Percentiles rank a stretch among this genome's conserved stretches.
phyloP scores from a whole-genome alignment of 2,888 invertebrate genomes.

The Scaptomyza reducta region DNA sequence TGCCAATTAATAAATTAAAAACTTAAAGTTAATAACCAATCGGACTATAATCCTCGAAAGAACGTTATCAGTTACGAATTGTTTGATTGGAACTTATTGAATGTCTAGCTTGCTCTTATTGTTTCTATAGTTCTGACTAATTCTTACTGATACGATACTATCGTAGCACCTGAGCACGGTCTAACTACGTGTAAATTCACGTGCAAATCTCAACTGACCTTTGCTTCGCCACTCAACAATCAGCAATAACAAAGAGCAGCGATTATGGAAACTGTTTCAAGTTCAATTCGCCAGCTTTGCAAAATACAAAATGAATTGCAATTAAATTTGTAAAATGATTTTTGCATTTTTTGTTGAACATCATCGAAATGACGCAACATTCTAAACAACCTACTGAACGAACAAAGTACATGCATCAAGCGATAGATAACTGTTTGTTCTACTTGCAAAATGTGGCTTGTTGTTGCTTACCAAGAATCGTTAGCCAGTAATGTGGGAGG shows the following conservation, averaged over 20 bases:
- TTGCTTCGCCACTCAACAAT: constrained; percentile 4
- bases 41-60: no score
- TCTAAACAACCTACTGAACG: no score
- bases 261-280: constrained; percentile 36
- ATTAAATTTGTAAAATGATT: not conserved
- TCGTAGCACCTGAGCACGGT: not conserved
- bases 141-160: not conserved
- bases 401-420: not conserved
- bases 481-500: not conserved
- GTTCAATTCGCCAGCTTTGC: constrained; percentile 9
- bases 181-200: constrained; percentile 7
- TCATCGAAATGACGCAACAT: not conserved
- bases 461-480: not conserved
- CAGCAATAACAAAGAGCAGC: not conserved
- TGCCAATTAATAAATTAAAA: not conserved
- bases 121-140: not conserved
- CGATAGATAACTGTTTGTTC: not conserved
- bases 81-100: no score
- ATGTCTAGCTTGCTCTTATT: not conserved
- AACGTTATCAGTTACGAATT: no score
- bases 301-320: not conserved
- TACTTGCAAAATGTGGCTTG: not conserved
- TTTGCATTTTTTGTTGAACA: not conserved
- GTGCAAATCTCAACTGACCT: constrained; percentile 24
- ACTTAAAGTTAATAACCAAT: no score